Base-by-base conservation (phyloP, 2,888 invertebrate species). In the Eilema caniola region DNA sequence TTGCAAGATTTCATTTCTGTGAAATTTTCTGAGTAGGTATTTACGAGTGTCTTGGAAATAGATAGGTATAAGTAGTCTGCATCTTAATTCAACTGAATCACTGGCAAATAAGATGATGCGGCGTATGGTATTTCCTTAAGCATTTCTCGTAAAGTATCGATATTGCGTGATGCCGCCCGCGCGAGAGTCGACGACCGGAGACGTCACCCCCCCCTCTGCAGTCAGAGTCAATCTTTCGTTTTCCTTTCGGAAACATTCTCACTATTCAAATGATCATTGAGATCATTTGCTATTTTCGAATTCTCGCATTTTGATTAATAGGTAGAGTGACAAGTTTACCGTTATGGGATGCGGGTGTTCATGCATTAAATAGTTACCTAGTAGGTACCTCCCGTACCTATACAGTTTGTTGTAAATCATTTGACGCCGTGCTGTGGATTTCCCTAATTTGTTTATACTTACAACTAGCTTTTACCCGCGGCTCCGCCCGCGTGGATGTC, bases 111-210 rank as follows among this genome's bases (percentile, higher is more conserved):
- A 80, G 73, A 77, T 71, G 72, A 71, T 66, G 64, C 11, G 72
- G 71, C 72, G 71, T 71, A 64, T 72, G 82, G 84, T 82, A 84
- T 88, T 88, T 85, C 87, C 88, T 85, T 73, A 53, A 78, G 70
- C 72, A 81, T 84, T 85, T 88, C 84, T 85, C 74, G 76, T 77
- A 78, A 87, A 81, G 80, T 62, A 77, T 76, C 75, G 74, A 77
- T 78, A 79, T 76, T 79, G 74, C 76, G 76, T 74, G 71, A 68
- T 71, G 74, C 67, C 71, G 25, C 78, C 83, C 80, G 79, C 82
- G 79, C 80, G 78, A 81, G 87, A 82, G 89, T 89, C 90, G 88
- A 83, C 87, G 90, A 89, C 90, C 90, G 87, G 82, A 74, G 77
- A 71, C 84, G 83, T 62, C 83, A 83, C 70, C 77, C 78, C 77